Evolutionary conservation across 2,797 vertebrate species (phyloP).

Genomic region (Naso thynnoides): DNA sequence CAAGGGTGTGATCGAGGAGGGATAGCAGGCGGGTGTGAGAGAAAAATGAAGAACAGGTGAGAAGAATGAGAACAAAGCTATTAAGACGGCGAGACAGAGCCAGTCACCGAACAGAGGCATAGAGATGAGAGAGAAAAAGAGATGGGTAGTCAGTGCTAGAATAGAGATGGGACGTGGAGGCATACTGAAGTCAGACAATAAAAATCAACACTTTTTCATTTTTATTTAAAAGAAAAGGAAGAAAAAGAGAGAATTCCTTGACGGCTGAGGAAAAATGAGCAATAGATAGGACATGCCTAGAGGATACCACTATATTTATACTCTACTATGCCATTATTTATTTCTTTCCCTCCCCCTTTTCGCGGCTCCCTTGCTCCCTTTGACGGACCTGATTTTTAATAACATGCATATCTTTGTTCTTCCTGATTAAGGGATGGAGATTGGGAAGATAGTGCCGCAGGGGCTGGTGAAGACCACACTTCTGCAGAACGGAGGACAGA

Average conservation of each 20-base stretch:
- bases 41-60: conserved; percentile 67
- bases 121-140: conserved; percentile 35
- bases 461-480: conserved; percentile 57
- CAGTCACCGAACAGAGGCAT: conserved; percentile 37
- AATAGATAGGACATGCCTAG: conserved; percentile 67
- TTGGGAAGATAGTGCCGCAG: conserved; percentile 52
- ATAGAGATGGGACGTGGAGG: conserved; percentile 42
- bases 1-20: conserved; percentile 44
- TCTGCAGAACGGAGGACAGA: conserved; percentile 46
- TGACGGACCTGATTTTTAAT: conserved; percentile 73
- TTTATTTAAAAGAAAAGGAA: conserved; percentile 55
- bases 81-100: conserved; percentile 62
- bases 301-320: conserved; percentile 76
- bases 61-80: conserved; percentile 70
- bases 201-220: conserved; percentile 68
- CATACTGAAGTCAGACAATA: conserved; percentile 44
- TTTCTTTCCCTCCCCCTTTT: conserved; percentile 63
- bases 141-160: conserved; percentile 32
- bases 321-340: conserved; percentile 72
- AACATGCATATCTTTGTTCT: conserved; percentile 74
- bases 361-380: conserved; percentile 45
- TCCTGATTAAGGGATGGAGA: conserved; percentile 75
- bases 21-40: conserved; percentile 6
- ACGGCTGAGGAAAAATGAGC: conserved; percentile 51
- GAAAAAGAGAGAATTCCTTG: conserved; percentile 53